A percentile compares a stretch with the other conserved stretches of the same genome.
Conservation (phyloP, 2,888 invertebrate species). For the Heliconius charithonia region DNA sequence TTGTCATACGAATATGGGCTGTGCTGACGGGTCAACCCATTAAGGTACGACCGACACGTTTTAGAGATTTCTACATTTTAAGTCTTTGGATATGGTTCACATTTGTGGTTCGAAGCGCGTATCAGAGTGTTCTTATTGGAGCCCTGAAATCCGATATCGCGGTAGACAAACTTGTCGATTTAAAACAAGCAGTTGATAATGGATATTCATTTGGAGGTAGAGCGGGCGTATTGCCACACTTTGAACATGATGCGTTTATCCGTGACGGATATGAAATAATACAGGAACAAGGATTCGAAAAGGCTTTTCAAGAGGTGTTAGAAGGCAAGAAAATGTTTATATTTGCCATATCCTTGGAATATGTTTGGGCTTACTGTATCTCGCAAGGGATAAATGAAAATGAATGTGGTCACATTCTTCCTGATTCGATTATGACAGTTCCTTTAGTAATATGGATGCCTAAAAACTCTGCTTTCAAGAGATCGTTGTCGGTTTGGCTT, state of each 20-base stretch:
- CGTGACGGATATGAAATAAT: slow-evolving; percentile 60
- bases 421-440: slow-evolving; percentile 67
- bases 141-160: slow-evolving; percentile 66
- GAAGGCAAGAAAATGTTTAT: slow-evolving; percentile 63
- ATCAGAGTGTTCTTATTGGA: slow-evolving; percentile 71
- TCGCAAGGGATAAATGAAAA: slow-evolving; percentile 62
- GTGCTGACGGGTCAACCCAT: too few relatives aligned
- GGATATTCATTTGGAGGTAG: slow-evolving; percentile 67
- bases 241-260: slow-evolving; percentile 66
- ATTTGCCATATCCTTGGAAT: slow-evolving; percentile 67
- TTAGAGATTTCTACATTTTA: slow-evolving; percentile 69
- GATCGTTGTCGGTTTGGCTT: slow-evolving; percentile 60
- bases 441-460: slow-evolving; percentile 70
- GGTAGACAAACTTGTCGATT: slow-evolving; percentile 61
- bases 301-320: slow-evolving; percentile 60
- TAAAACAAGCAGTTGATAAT: slow-evolving; percentile 60
- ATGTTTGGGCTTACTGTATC: slow-evolving; percentile 64
- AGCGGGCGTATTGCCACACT: slow-evolving; percentile 63
- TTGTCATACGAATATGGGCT: too few relatives aligned
- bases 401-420: slow-evolving; percentile 66
- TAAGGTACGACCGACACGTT: slow-evolving; percentile 66
- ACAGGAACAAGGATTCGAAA: slow-evolving; percentile 63
- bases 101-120: slow-evolving; percentile 69
- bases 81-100: slow-evolving; percentile 72
- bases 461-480: slow-evolving; percentile 62